A percentile compares a stretch with the other conserved stretches of the same genome.
Conservation (phyloP, 2,113 vertebrate species). For the Ellobius talpinus region DNA sequence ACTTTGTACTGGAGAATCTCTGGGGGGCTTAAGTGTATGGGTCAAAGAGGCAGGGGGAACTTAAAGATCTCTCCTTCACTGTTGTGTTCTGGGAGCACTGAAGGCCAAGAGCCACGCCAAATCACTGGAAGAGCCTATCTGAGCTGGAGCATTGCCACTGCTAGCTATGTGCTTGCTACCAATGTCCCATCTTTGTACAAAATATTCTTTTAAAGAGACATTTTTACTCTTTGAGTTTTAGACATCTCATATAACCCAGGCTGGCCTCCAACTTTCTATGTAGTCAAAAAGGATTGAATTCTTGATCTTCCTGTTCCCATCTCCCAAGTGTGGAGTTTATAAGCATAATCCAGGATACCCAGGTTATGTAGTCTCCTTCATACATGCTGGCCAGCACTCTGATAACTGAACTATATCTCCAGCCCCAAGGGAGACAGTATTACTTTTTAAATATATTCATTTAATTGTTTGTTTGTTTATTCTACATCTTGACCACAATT, state of each 20-base stretch:
- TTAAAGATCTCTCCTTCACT: not conserved
- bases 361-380: not conserved
- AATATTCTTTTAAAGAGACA: not conserved
- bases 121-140: not conserved
- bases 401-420: not conserved
- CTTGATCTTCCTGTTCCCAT: not conserved
- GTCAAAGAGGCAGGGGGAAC: not conserved
- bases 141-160: not conserved
- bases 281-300: not conserved
- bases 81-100: not conserved
- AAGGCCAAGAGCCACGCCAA: not conserved
- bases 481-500: too few species aligned
- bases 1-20: conserved; percentile 56
- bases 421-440: not conserved
- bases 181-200: not conserved
- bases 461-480: too few species aligned
- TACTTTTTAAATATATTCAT: too few species aligned
- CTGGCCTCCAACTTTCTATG: not conserved
- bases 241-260: not conserved
- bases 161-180: not conserved
- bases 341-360: not conserved
- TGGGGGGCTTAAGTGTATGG: not conserved
- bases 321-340: not conserved
- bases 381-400: not conserved
- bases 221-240: not conserved